Conservation (phyloP, 2,888 invertebrate species). For the Meiosimyza decipiens region DNA sequence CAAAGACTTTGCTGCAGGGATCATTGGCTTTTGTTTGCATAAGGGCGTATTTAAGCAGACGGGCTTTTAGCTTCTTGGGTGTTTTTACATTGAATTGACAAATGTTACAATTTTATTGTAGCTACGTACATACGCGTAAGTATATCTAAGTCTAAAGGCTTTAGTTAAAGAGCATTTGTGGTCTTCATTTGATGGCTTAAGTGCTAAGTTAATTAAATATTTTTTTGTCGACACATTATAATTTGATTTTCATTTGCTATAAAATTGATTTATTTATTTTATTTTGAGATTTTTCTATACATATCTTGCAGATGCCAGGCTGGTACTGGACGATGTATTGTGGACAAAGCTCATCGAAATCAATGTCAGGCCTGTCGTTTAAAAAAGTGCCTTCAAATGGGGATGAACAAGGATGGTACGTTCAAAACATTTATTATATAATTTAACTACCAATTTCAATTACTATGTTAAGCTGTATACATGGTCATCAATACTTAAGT, state of each 20-base stretch:
- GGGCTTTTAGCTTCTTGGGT: slow-evolving; percentile 4
- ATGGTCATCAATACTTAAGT: too few species aligned
- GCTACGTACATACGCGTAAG: neutral
- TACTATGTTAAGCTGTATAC: too few species aligned
- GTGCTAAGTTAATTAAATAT: slow-evolving; percentile 12
- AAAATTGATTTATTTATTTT: slow-evolving; percentile 8
- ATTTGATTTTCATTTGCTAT: slow-evolving; percentile 2
- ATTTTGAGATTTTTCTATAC: slow-evolving; percentile 21
- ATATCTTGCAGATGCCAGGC: slow-evolving; percentile 88
- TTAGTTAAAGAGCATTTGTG: neutral
- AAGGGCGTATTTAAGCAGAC: slow-evolving; percentile 42
- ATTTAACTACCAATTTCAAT: too few species aligned
- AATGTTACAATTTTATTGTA: slow-evolving; percentile 55
- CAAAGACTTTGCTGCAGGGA: slow-evolving; percentile 46
- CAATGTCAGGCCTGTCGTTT: slow-evolving; percentile 99
- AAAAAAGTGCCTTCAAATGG: slow-evolving; percentile 98
- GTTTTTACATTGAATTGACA: slow-evolving; percentile 44
- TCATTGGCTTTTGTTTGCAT: slow-evolving; percentile 47
- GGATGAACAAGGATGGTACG: slow-evolving; percentile 99
- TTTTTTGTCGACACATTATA: neutral
- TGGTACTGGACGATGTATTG: slow-evolving; percentile 95
- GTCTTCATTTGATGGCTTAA: neutral
- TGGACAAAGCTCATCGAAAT: slow-evolving; percentile 98
- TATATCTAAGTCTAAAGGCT: neutral
- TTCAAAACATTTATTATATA: slow-evolving; percentile 2